phyloP scores from a whole-genome alignment of 1,140 invertebrate species.

The Drosophila repletoides region DNA sequence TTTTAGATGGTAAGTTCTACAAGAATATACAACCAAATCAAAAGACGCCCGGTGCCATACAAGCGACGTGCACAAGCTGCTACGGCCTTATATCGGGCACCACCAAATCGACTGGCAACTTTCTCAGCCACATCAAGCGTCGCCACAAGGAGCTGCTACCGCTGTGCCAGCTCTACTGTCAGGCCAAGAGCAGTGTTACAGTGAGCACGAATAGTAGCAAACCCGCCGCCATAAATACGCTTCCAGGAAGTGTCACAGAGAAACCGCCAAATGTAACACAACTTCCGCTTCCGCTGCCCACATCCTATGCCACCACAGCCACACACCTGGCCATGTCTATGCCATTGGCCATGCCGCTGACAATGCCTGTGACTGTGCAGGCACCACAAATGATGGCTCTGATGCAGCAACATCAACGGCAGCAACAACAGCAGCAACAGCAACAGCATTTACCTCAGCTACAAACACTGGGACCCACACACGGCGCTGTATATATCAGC shows the following conservation, averaged over 20 bases:
- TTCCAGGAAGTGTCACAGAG: conserved; percentile 24
- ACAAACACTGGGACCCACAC: conserved; percentile 21
- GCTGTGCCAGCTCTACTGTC: conserved; percentile 70
- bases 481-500: conserved; percentile 56
- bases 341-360: conserved; percentile 52
- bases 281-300: conserved; percentile 14
- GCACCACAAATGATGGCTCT: conserved; percentile 64
- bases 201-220: conserved; percentile 22
- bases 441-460: conserved; percentile 14
- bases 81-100: conserved; percentile 72
- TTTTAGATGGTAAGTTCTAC: conserved; percentile 78
- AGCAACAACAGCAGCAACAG: conserved; percentile 3
- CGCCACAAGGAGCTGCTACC: conserved; percentile 71
- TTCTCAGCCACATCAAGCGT: conserved; percentile 76
- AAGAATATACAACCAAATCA: conserved; percentile 77
- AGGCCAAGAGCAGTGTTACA: conserved; percentile 53
- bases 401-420: conserved; percentile 61
- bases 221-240: background rate
- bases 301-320: conserved; percentile 35
- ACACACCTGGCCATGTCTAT: conserved; percentile 48
- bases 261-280: conserved; percentile 15
- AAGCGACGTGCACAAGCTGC: conserved; percentile 78
- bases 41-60: conserved; percentile 73
- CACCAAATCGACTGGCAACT: conserved; percentile 76
- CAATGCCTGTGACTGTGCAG: conserved; percentile 59